Percentiles rank a stretch among this genome's conserved stretches.
Evolutionary conservation across 2,888 invertebrate genomes (phyloP).

Genomic region (Andrena camellia): DNA sequence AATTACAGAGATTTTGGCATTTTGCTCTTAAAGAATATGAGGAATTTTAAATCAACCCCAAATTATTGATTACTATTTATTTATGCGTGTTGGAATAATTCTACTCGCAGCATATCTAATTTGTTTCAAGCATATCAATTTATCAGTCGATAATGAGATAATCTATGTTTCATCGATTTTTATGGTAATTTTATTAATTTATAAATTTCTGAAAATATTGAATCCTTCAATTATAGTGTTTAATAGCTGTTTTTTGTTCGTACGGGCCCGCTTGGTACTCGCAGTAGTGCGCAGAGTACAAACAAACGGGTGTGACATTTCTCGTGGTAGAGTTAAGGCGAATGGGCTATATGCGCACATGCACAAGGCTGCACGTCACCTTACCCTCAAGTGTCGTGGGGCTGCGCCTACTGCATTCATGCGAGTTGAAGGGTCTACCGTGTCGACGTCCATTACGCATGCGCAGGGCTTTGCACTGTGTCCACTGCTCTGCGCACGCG

Average conservation of each 20-base stretch:
- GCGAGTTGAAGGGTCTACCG: constrained; percentile 65
- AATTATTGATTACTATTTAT: background rate
- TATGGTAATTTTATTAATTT: background rate
- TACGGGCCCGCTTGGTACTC: background rate
- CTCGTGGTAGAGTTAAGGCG: constrained; percentile 53
- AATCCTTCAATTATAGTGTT: background rate
- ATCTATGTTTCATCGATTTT: too few species aligned
- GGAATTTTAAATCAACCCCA: background rate
- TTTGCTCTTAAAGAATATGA: background rate
- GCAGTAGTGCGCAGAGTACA: constrained; percentile 21
- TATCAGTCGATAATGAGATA: too few species aligned
- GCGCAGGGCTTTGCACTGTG: constrained; percentile 63
- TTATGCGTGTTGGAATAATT: background rate
- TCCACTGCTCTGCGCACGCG: constrained; percentile 66
- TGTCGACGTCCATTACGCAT: constrained; percentile 63
- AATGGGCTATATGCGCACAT: constrained; percentile 59
- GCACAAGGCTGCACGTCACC: constrained; percentile 64
- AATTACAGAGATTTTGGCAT: background rate
- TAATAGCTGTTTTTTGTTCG: background rate
- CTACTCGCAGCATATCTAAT: background rate
- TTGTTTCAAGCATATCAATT: background rate
- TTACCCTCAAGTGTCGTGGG: constrained; percentile 65
- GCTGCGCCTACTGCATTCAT: constrained; percentile 70
- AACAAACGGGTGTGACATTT: constrained; percentile 61
- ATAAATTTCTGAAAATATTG: background rate